Conservation (phyloP, 2,888 invertebrate species). For the Lasioglossum malachurum region DNA sequence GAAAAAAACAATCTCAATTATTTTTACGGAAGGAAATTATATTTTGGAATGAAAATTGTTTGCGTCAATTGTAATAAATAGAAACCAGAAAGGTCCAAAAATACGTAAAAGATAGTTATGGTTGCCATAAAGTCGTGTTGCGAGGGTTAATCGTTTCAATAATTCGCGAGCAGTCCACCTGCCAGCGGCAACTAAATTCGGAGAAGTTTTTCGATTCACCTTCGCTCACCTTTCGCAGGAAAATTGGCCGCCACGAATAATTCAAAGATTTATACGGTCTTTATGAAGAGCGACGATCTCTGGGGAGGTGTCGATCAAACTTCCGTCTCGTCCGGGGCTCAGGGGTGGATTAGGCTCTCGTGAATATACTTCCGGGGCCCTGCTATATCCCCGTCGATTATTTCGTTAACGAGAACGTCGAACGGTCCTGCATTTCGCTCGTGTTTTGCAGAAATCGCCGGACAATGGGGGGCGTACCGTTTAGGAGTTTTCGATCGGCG, state of each 20-base stretch:
- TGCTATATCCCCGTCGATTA: not conserved
- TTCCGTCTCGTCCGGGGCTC: not conserved
- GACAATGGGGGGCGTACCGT: slow-evolving; percentile 31
- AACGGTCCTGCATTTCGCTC: slow-evolving; percentile 16
- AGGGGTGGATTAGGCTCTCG: slow-evolving; percentile 22
- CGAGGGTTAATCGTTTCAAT: not conserved
- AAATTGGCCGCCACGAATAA: not conserved
- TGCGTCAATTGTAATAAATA: too few species aligned
- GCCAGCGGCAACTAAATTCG: not conserved
- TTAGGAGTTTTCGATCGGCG: not conserved
- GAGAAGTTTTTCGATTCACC: not conserved
- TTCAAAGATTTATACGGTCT: slow-evolving; percentile 23
- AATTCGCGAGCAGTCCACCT: not conserved
- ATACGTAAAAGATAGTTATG: too few species aligned
- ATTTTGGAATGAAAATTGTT: not conserved
- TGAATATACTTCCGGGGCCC: slow-evolving; percentile 1
- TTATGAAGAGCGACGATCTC: slow-evolving; percentile 28
- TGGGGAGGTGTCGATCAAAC: slow-evolving; percentile 50
- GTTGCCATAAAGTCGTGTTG: too few species aligned
- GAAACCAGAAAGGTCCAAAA: too few species aligned
- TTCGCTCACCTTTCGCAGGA: not conserved
- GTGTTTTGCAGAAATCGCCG: slow-evolving; percentile 30
- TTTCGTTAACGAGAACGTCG: slow-evolving; percentile 46
- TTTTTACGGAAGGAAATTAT: not conserved
- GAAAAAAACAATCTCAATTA: not conserved